Conservation (phyloP, 2,797 vertebrate species). For the Clamator glandarius region DNA sequence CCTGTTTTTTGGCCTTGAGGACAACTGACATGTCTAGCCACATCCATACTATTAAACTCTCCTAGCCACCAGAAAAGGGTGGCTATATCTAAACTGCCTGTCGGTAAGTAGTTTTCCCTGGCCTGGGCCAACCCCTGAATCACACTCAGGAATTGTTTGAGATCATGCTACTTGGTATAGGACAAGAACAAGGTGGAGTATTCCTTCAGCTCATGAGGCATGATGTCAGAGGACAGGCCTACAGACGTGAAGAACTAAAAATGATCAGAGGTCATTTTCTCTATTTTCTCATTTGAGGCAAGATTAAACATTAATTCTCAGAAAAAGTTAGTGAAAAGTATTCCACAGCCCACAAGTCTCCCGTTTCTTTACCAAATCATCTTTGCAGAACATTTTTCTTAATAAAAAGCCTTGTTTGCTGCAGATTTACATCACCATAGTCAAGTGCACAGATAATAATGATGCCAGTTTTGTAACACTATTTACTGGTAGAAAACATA, state of each 20-base stretch:
- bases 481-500: neutral
- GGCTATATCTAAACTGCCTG: neutral
- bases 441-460: neutral
- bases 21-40: neutral
- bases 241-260: neutral
- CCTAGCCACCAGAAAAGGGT: neutral
- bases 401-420: neutral
- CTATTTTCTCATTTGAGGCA: neutral
- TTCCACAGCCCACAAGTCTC: neutral
- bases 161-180: neutral
- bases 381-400: neutral
- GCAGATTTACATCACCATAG: neutral
- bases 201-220: neutral
- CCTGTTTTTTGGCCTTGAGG: constrained; percentile 24
- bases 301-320: neutral
- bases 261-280: neutral
- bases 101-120: neutral
- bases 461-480: neutral
- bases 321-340: neutral
- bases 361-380: neutral
- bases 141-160: neutral
- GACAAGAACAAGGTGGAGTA: neutral
- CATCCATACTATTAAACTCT: neutral
- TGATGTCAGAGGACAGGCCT: neutral
- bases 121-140: neutral